Evolutionary conservation across 2,797 vertebrate genomes (phyloP), one percentile per base, ranked within the genome.

Genomic region (Chrysocyon brachyurus): DNA sequence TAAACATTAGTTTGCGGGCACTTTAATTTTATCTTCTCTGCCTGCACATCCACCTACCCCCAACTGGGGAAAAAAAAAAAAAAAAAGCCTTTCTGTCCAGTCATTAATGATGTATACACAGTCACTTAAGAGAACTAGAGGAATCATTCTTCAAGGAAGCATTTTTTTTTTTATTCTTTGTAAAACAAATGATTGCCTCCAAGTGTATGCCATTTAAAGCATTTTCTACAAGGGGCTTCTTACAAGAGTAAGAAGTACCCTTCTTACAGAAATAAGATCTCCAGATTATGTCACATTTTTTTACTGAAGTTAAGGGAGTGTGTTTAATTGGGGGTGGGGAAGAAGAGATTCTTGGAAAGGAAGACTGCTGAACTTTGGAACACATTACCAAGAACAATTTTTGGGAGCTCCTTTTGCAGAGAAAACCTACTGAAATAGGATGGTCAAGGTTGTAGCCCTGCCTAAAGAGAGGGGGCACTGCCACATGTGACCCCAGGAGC

Each of bases 71-170:
- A 0, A 17, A 17, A 0, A 17, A 17, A 0, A 17, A 17, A 31
- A 31, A 78, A 81, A 85, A 83, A 63, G 56, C 59, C 82, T 94
- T 96, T 79, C 77, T 89, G 21, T 96, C 89, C 96, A 88, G 92
- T 95, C 92, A 97, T 96, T 98, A 98, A 97, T 97, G 96, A 98
- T 97, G 96, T 86, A 97, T 95, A 95, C 57, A 81, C 40, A 96
- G 90, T 79, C 82, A 95, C 95, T 96, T 97, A 97, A 85, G 87
- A 97, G 95, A 93, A 88, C 49, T 24, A 59, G 54, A 93, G 70
- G 40, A 73, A 40, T 87, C 40, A 36, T 96, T 88, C 95, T 97
- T 77, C 96, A 90, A 97, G 78, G 87, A 96, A 96, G 56, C 21
- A 16, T 86, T 31, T 40, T 33, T 31, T 31, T 96, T 52, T 52